phyloP scores from a whole-genome alignment of 2,113 vertebrate genomes.

The Anthoscopus minutus region DNA sequence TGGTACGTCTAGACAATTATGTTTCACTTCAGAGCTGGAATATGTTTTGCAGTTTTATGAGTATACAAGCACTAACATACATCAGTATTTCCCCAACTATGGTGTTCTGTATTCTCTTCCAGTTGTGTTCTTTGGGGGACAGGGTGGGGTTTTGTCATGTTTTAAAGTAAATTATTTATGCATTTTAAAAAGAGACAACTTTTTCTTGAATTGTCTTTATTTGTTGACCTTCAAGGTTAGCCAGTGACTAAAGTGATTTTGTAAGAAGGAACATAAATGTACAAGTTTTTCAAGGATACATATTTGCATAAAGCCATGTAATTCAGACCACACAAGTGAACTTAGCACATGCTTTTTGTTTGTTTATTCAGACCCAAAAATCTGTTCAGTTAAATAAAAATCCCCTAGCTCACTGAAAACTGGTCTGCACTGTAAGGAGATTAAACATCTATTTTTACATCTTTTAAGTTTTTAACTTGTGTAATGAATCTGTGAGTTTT shows the following conservation, averaged over 20 bases:
- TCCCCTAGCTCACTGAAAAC: neutral
- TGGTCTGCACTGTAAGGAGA: neutral
- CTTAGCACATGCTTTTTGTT: neutral
- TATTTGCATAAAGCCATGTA: neutral
- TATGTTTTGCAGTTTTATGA: neutral
- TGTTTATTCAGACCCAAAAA: neutral
- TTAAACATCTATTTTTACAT: neutral
- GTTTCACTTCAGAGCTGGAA: conserved; percentile 30
- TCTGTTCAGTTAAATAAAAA: neutral
- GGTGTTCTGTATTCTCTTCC: conserved; percentile 37
- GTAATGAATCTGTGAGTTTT: neutral
- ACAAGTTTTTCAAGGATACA: neutral
- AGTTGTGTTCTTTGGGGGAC: neutral
- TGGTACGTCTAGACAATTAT: neutral
- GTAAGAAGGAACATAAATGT: neutral
- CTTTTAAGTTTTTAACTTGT: neutral
- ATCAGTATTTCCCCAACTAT: conserved; percentile 13
- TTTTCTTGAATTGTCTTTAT: conserved; percentile 28
- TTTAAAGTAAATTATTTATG: conserved; percentile 63
- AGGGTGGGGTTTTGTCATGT: conserved; percentile 21
- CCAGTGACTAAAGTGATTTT: neutral
- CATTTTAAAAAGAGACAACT: conserved; percentile 4
- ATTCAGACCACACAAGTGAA: neutral
- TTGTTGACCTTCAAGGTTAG: conserved; percentile 27
- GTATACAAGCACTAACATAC: conserved; percentile 30